Evolutionary conservation across 2,888 invertebrate species (phyloP), one percentile per base, ranked within the genome.

Genomic region (Junonia oenone): DNA sequence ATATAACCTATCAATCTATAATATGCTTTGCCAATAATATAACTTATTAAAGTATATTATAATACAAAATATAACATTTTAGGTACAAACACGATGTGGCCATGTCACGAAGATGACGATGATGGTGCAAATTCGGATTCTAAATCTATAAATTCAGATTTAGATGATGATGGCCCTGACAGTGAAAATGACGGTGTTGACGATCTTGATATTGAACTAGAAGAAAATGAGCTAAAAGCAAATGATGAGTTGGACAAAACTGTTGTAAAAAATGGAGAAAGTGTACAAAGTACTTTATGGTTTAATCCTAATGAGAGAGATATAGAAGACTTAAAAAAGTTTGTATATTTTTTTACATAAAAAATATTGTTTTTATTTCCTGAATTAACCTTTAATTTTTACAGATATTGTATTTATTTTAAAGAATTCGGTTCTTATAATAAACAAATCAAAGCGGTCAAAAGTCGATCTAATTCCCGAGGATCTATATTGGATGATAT

Each of bases 301-400:
- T 82, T 85, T 31, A 86, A 83, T 70, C 78, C 88, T 29, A 83
- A 83, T 70, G 90, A 89, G 80, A 89, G 91, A 81, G 90, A 90
- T 68, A 63, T 84, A 67, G 91, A 91, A 78, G 91, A 91, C 82
- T 85, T 91, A 71, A 88, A 90, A 81, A 89, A 83, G 90, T 90
- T 71, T 57, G 62, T 61, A 54, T 51, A 50, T n/a, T 15, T 27
- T 43, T 8, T 22, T 47, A 31, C 2, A 5, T 37, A 17, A 9
- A 26, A 11, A 8, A n/a, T 1, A 29, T 29, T 29, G 15, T 4
- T 26, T 43, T 13, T 26, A 26, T 43, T 43, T 26, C 0, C 13
- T 26, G 9, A 43, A 43, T 26, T 51, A 31, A 1, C 33, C n/a
- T 43, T 40, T 45, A 38, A 49, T 45, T 53, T 55, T 79, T 89